These are phyloP conservation scores for Alectoris magna DNA, from an alignment of 2,797 vertebrate species.

Conservation along the genomic window DNA sequence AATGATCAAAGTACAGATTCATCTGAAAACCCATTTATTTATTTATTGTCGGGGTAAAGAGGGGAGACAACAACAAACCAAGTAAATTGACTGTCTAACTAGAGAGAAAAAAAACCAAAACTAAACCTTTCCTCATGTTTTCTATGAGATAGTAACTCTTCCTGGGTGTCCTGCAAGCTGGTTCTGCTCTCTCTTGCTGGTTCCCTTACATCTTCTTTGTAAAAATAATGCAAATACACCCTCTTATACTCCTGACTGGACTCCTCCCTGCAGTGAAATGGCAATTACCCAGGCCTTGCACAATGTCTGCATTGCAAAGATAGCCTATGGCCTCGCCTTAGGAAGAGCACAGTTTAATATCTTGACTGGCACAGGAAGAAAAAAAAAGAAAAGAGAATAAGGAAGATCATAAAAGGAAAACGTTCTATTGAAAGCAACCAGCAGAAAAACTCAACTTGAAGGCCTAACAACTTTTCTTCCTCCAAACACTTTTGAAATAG, in stretches of 20 bases:
- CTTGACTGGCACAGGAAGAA: slow-evolving; percentile 41
- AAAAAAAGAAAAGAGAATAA: slow-evolving; percentile 3
- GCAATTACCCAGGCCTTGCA: slow-evolving; percentile 50
- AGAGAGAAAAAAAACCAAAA: background rate
- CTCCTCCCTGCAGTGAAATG: slow-evolving; percentile 52
- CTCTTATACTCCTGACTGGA: slow-evolving; percentile 26
- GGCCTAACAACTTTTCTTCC: background rate
- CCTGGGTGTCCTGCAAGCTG: slow-evolving; percentile 36
- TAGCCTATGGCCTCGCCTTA: slow-evolving; percentile 46
- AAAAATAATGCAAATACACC: slow-evolving; percentile 61
- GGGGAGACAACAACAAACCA: background rate
- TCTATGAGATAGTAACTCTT: background rate
- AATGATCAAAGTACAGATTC: background rate
- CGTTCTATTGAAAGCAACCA: background rate
- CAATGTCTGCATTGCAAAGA: slow-evolving; percentile 58
- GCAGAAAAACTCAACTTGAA: slow-evolving; percentile 20
- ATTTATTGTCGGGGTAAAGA: background rate
- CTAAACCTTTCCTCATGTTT: background rate
- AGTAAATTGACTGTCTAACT: background rate
- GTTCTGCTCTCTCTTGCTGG: slow-evolving; percentile 25
- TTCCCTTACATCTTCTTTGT: slow-evolving; percentile 27
- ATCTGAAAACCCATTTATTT: background rate
- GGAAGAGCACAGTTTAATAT: slow-evolving; percentile 24
- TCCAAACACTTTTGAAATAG: slow-evolving; percentile 17
- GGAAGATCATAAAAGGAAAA: slow-evolving; percentile 35